phyloP scores from a whole-genome alignment of 2,113 vertebrate genomes.

The Loxodonta africana region DNA sequence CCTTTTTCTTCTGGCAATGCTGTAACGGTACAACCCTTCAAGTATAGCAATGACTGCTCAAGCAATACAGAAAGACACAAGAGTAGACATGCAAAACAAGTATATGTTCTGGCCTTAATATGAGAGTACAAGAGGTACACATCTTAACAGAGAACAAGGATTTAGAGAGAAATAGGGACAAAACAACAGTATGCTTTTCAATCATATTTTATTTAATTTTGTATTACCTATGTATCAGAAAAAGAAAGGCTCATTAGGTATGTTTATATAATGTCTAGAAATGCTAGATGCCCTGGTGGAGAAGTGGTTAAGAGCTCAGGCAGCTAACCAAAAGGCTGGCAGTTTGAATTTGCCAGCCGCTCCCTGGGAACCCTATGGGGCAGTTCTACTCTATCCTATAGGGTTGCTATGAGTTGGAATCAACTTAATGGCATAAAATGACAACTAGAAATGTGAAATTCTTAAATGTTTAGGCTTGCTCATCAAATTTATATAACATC shows the following conservation, averaged over 20 bases:
- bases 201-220: constrained; percentile 30
- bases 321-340: too few species aligned
- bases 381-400: too few species aligned
- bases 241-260: neutral
- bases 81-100: neutral
- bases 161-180: constrained; percentile 12
- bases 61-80: neutral
- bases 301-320: too few species aligned
- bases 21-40: neutral
- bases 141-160: neutral
- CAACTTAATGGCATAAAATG: too few species aligned
- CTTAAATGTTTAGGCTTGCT: neutral
- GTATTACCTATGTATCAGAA: neutral
- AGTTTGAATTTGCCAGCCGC: too few species aligned
- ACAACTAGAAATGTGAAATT: neutral
- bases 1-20: neutral
- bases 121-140: neutral
- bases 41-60: neutral
- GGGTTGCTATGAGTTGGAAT: too few species aligned
- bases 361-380: too few species aligned
- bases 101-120: neutral
- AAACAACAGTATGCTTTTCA: neutral
- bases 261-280: neutral
- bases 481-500: neutral
- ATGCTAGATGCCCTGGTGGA: neutral